phyloP scores from a whole-genome alignment of 2,797 vertebrate genomes.

The Parotocinclus haroldoi region DNA sequence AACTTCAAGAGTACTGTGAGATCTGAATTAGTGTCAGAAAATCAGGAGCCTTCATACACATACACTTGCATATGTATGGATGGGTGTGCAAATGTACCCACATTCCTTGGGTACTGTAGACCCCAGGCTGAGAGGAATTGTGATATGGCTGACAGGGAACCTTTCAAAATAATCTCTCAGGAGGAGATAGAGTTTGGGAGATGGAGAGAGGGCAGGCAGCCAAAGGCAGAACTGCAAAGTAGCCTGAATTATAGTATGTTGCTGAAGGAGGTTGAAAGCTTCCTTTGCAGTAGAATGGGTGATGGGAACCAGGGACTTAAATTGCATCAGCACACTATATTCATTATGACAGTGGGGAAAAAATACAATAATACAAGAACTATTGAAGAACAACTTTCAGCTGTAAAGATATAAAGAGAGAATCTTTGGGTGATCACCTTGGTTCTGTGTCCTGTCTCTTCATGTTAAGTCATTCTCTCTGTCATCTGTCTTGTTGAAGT shows the following conservation, averaged over 20 bases:
- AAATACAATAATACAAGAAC: conserved; percentile 35
- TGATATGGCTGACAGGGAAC: conserved; percentile 25
- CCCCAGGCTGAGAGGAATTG: conserved; percentile 8
- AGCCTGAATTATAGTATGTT: not conserved
- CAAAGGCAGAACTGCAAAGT: not conserved
- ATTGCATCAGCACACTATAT: conserved; percentile 26
- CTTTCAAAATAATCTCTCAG: conserved; percentile 26
- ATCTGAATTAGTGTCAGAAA: conserved; percentile 33
- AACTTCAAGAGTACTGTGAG: conserved; percentile 17
- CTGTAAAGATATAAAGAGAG: conserved; percentile 28
- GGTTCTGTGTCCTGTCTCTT: conserved; percentile 21
- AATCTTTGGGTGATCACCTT: conserved; percentile 27
- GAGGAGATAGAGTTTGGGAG: not conserved
- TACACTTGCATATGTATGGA: not conserved
- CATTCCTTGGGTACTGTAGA: conserved; percentile 7
- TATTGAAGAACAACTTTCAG: conserved; percentile 37
- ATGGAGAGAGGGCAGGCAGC: not conserved
- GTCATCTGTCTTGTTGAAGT: conserved; percentile 28
- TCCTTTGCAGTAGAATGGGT: not conserved
- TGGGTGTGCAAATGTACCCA: not conserved
- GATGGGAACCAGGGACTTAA: not conserved
- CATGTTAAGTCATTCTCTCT: conserved; percentile 14
- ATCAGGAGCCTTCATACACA: not conserved
- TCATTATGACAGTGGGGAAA: conserved; percentile 19
- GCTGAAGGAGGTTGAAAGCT: not conserved